Evolutionary conservation across 2,888 invertebrate species (phyloP).

Genomic region (Mayetiola destructor): DNA sequence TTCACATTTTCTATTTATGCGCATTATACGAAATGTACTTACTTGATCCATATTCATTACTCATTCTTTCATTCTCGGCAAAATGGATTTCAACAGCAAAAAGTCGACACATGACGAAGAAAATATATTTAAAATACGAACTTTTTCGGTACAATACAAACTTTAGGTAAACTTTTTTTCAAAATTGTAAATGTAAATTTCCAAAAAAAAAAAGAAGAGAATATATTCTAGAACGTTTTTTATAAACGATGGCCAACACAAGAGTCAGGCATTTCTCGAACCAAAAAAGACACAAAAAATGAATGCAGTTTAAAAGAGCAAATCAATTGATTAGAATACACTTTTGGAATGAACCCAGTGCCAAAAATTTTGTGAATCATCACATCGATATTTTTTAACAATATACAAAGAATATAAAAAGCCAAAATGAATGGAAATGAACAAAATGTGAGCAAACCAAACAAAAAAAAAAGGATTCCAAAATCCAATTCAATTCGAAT

Average conservation of each 20-base stretch:
- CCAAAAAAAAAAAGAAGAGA: too few species aligned
- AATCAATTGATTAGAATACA: neutral
- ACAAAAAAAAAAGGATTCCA: neutral
- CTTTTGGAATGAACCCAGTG: constrained; percentile 3
- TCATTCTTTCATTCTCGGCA: too few species aligned
- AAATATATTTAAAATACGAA: neutral
- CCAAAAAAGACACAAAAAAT: neutral
- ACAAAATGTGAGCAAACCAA: neutral
- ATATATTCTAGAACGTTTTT: constrained; percentile 6
- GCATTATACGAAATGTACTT: too few species aligned
- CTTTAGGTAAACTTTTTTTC: constrained; percentile 11
- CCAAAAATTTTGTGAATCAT: constrained; percentile 4
- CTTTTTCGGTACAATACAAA: constrained; percentile 1
- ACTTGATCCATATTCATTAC: too few species aligned
- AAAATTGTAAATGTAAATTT: constrained; percentile 10
- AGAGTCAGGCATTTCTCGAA: neutral
- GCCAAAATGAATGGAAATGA: neutral
- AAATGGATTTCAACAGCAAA: neutral
- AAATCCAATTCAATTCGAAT: neutral
- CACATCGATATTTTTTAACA: constrained; percentile 9
- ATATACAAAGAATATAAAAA: neutral
- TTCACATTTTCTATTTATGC: too few species aligned
- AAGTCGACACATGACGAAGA: neutral
- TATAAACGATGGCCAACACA: neutral
- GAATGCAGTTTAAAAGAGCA: neutral